Conservation (phyloP, 2,888 invertebrate species). For the Agrotis segetum region DNA sequence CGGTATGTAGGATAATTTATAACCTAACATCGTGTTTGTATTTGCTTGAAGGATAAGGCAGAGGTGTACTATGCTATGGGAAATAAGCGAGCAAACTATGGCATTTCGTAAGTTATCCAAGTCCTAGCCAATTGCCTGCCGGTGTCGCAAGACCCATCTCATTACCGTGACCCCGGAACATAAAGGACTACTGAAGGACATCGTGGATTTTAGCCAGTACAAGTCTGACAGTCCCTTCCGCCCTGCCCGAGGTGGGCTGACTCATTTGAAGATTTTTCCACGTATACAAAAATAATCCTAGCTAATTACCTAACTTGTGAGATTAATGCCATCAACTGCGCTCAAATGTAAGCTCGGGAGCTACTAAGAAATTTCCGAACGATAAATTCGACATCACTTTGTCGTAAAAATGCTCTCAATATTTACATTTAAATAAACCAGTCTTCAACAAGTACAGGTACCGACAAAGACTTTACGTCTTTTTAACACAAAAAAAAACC, state of each 20-base stretch:
- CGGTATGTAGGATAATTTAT: conserved; percentile 40
- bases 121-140: background rate
- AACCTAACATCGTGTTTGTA: background rate
- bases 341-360: background rate
- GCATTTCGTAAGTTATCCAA: background rate
- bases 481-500: conserved; percentile 43
- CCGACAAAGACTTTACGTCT: conserved; percentile 20
- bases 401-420: background rate
- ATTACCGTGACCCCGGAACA: no score
- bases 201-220: no score
- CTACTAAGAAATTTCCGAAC: background rate
- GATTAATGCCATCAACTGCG: background rate
- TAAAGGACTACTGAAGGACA: no score
- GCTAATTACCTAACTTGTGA: no score
- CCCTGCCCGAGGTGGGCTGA: no score
- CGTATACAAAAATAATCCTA: background rate
- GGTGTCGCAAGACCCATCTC: no score
- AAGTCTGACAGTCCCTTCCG: no score
- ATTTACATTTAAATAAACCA: conserved; percentile 24
- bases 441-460: conserved; percentile 4
- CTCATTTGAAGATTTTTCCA: no score
- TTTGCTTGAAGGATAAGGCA: background rate
- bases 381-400: background rate
- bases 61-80: background rate
- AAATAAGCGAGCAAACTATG: no score